Evolutionary conservation across 2,888 invertebrate species (phyloP), one percentile per base, ranked within the genome.

Genomic region (Scrobipalpa atriplicella): DNA sequence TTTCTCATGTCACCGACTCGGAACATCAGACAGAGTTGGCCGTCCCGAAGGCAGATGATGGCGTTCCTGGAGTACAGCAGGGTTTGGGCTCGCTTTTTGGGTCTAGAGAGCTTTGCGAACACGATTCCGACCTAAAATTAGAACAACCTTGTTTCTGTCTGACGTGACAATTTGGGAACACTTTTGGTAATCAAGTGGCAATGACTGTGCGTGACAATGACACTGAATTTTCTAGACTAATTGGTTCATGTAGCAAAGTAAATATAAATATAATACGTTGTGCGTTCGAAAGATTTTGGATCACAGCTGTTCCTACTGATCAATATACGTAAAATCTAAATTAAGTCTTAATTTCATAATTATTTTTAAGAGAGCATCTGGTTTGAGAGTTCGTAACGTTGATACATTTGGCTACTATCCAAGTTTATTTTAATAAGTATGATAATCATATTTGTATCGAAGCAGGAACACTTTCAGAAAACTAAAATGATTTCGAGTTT

Each of bases 1-100:
- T 97, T 97, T 74, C 99, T 94, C 98, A 99, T 98, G 90, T 99
- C 99, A 29, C 98, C 99, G 29, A 99, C 98, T 51, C 99, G 95
- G 91, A 99, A 98, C 96, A 99, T 97, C 78, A 99, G 94, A 84
- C 98, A 98, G 62, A 98, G 95, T 78, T 96, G 95, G 5, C 98
- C 98, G 85, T 99, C 98, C 70, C 99, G 94, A 82, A 98, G 96
- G 82, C 98, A 98, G 78, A 99, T 97, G 72, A 98, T 97, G 19
- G 98, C 98, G 82, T 97, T 96, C 72, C 97, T 94, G 75, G 98
- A 98, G 92, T 99, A 99, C 78, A 99, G 94, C 77, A 99, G 94
- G 67, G 99, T 99, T 91, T 98, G 98, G 39, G 99, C 98, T 72
- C 99, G 95, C 89, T 99, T 99, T 93, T 99, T 98, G 68, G 99